Evolutionary conservation across 2,113 vertebrate species (phyloP).

Genomic region (Falco punctatus): DNA sequence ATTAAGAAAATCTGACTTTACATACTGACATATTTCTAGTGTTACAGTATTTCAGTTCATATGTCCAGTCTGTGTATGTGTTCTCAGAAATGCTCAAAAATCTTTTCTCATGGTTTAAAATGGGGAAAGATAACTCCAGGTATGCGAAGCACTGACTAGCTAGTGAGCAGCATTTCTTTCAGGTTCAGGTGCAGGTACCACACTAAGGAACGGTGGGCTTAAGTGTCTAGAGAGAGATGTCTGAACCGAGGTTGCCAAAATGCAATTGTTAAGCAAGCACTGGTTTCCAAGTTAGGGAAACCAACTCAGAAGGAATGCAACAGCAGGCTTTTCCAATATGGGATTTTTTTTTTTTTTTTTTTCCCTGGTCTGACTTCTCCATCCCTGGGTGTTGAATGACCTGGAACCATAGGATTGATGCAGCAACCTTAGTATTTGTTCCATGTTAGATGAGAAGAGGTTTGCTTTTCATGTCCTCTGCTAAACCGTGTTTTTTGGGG

Average conservation of each 20-base stretch:
- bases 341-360: neutral
- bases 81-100: neutral
- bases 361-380: neutral
- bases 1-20: neutral
- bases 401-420: neutral
- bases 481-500: neutral
- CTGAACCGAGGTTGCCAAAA: neutral
- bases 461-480: neutral
- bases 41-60: neutral
- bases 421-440: neutral
- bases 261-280: rapidly evolving
- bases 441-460: neutral
- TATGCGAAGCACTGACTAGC: neutral
- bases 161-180: too few relatives aligned
- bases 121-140: neutral
- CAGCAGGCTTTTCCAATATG: neutral
- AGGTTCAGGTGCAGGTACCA: neutral
- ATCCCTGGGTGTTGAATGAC: neutral
- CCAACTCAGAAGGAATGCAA: rapidly evolving
- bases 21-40: neutral
- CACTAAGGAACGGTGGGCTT: neutral
- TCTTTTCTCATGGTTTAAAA: neutral
- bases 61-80: too few relatives aligned
- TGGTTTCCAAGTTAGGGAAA: neutral
- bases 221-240: too few relatives aligned